Base-by-base conservation (phyloP, 2,888 invertebrate species). In the Drosophila mayaguana region DNA sequence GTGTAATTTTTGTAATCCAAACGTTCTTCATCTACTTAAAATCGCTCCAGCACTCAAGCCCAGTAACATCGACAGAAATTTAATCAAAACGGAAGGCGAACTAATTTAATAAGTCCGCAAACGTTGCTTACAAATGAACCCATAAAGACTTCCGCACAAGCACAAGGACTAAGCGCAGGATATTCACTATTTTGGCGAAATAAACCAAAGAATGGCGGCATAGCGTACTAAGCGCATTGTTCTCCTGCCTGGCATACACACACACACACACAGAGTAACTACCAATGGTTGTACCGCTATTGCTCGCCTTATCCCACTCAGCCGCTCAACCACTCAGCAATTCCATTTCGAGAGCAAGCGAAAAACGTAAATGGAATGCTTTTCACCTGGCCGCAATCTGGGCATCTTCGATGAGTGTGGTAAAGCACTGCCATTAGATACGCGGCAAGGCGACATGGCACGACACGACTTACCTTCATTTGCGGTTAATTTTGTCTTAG, bases 401-500 rank as follows among this genome's bases (percentile, higher is more conserved):
- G 48, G 73, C 66, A 76, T 66, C 77, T 86, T 66, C 81, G 82
- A 69, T 70, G 78, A 61, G 67, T 66, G 71, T 18, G 53, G 34
- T 16, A 45, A 70, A 6, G 32, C 9, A 12, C 11, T 53, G 38
- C 65, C 62, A 62, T 73, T 66, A 54, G 57, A 43, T 22, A 46
- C 45, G 51, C 20, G 45, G 55, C 38, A 18, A 53, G 18, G 28
- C 61, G 48, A 57, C 43, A 28, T 62, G 72, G 68, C 62, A 5
- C 48, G 32, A 53, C 25, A 32, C 46, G 25, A 56, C 20, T 70
- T 76, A 65, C 67, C 80, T 78, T 72, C 80, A 87, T 84, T 85
- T 87, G 85, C 68, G 80, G 80, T 81, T 80, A 78, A 80, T 72
- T 80, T 80, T 22, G 59, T 57, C 63, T 78, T 60, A 71, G 66